Percentiles rank a stretch among this genome's conserved stretches.
Conservation (phyloP, 1,140 invertebrate species). For the Trichoplusia ni region DNA sequence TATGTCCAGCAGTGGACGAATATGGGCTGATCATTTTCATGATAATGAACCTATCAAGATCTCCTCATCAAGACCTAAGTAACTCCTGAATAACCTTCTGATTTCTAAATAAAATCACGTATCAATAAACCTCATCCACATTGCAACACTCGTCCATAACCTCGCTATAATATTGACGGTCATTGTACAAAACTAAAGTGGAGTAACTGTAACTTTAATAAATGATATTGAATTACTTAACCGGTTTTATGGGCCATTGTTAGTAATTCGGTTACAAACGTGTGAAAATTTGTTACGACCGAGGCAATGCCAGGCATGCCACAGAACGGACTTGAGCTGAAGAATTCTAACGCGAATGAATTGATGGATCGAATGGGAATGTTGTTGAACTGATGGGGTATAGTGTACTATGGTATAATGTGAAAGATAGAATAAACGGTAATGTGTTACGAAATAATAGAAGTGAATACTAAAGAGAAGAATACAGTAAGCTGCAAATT, state of each 20-base stretch:
- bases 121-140: background rate
- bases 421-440: no score
- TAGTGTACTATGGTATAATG: no score
- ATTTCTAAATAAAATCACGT: background rate
- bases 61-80: no score
- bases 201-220: conserved; percentile 38
- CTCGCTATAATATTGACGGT: conserved; percentile 5
- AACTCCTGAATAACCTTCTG: background rate
- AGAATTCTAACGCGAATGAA: background rate
- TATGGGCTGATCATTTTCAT: background rate
- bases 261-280: conserved; percentile 9
- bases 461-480: no score
- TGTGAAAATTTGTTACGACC: conserved; percentile 4
- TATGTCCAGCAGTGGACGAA: no score
- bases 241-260: conserved; percentile 54
- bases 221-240: conserved; percentile 49
- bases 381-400: no score
- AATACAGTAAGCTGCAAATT: no score
- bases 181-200: conserved; percentile 15
- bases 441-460: no score
- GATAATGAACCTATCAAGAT: background rate
- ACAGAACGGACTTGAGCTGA: background rate
- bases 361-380: no score
- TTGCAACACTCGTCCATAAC: background rate
- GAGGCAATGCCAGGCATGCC: background rate